Base-by-base conservation (phyloP, 2,888 invertebrate species). In the Idaea dimidiata region DNA sequence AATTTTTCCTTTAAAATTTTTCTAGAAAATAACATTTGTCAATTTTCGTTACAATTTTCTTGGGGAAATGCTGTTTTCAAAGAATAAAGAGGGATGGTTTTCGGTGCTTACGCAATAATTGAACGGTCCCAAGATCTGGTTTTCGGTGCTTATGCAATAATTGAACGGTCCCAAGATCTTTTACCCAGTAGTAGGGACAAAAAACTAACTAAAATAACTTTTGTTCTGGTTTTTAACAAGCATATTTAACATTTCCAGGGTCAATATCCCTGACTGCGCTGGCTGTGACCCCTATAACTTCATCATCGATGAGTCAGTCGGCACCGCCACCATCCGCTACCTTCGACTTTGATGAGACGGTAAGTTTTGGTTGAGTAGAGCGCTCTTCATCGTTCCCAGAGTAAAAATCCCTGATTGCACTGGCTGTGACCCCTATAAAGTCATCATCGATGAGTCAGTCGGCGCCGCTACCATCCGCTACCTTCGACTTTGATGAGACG, bases 381-480 rank as follows among this genome's bases (percentile, higher is more conserved):
- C n/a, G n/a, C n/a, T n/a, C n/a, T n/a, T n/a, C n/a, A n/a, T n/a
- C n/a, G n/a, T n/a, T n/a, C n/a, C n/a, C n/a, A n/a, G n/a, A n/a
- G n/a, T n/a, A n/a, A n/a, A n/a, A n/a, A 75, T 91, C 91, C 0
- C 81, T 92, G 69, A 86, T 90, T 59, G 84, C 89, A 68, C 63
- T 91, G 71, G 74, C 88, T 5, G 80, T 86, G 67, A 82, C n/a
- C 86, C 86, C 89, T 4, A 77, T 83, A 76, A 79, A 80, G 70
- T 77, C 89, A 24, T 79, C 83, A 0, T 78, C 83, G 10, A 91
- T 91, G 92, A 91, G 88, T 70, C 89, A 90, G 67, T 90, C 91
- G 0, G 88, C 84, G 59, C 91, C 91, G 0, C 80, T 87, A 5
- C 75, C 82, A 0, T 80, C 86, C 0, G 70, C 78, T 24, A 78